Evolutionary conservation across 1,140 invertebrate genomes (phyloP), one percentile per base, ranked within the genome.

Genomic region (Laodelphax striatellus): DNA sequence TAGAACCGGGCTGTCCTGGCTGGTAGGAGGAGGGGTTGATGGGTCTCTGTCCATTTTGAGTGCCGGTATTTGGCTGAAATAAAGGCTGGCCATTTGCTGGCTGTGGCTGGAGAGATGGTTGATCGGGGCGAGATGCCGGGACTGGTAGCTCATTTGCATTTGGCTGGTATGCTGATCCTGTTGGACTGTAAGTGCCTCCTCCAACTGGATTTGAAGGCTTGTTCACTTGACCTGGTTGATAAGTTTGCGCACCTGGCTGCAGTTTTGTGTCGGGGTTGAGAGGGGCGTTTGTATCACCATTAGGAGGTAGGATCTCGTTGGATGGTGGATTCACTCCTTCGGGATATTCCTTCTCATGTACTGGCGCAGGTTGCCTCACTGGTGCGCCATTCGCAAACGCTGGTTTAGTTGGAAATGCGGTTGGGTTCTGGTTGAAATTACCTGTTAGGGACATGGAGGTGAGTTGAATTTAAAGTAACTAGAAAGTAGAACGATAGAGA

Each of bases 131-230:
- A 5, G 21, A 28, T 16, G 28, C 43, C n/a, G n/a, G n/a, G n/a
- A n/a, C n/a, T 31, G 57, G 24, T 5, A 31, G 6, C 22, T 13
- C 34, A 11, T 38, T 38, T 9, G 10, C 2, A 38, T 38, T n/a
- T 52, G 58, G 58, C 16, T 54, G 50, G 46, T 58, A 44, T 14
- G 42, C 22, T 66, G 9, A 63, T 52, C 16, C 44, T 59, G 57
- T 4, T 17, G 55, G 6, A 70, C 10, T 38, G 11, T 38, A 38
- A 11, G 73, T 58, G 70, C 69, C 14, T 75, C 68, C 68, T 0
- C 65, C 66, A 22, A 66, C 65, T 43, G 57, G 57, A 17, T 22
- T 22, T 41, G 22, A 52, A 13, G 57, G 66, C 56, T 31, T n/a
- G n/a, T n/a, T n/a, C n/a, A n/a, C n/a, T n/a, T n/a, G n/a, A n/a